These are phyloP conservation scores for Atrina japonica DNA, from an alignment of 2,888 invertebrate genomes.

Conservation along the genomic window DNA sequence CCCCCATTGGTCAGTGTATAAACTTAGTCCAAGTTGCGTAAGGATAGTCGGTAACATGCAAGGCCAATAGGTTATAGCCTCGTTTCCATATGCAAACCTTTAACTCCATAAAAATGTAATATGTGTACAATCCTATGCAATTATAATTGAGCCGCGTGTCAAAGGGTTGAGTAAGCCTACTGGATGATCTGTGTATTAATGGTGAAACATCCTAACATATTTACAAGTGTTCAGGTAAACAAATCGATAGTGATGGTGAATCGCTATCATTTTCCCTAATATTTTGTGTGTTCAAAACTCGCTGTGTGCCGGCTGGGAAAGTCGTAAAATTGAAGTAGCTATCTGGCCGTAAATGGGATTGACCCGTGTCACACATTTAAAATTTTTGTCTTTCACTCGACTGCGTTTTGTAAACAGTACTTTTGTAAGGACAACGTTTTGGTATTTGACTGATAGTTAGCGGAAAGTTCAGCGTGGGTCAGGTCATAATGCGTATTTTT, in stretches of 20 bases:
- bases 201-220: too few relatives aligned
- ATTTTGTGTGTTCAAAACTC: too few relatives aligned
- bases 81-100: conserved; percentile 18
- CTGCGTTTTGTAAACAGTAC: conserved; percentile 12
- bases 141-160: conserved; percentile 7
- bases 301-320: too few relatives aligned
- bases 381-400: conserved; percentile 23
- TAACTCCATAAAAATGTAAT: background rate
- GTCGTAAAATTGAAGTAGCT: too few relatives aligned
- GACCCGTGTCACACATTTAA: conserved; percentile 37
- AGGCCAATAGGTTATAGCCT: conserved; percentile 36
- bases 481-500: conserved; percentile 34
- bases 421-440: background rate
- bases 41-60: conserved; percentile 37
- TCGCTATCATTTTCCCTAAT: too few relatives aligned
- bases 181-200: conserved; percentile 2
- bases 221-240: too few relatives aligned
- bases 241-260: too few relatives aligned
- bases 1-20: conserved; percentile 47
- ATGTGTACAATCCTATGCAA: conserved; percentile 6
- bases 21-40: conserved; percentile 41
- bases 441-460: conserved; percentile 28
- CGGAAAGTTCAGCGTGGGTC: conserved; percentile 34
- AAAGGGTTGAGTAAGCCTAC: conserved; percentile 2
- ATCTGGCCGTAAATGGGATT: conserved; percentile 24